Percentiles rank a stretch among this genome's conserved stretches.
Evolutionary conservation across 2,797 vertebrate species (phyloP).

Genomic region (Enteromius trimaculatus): DNA sequence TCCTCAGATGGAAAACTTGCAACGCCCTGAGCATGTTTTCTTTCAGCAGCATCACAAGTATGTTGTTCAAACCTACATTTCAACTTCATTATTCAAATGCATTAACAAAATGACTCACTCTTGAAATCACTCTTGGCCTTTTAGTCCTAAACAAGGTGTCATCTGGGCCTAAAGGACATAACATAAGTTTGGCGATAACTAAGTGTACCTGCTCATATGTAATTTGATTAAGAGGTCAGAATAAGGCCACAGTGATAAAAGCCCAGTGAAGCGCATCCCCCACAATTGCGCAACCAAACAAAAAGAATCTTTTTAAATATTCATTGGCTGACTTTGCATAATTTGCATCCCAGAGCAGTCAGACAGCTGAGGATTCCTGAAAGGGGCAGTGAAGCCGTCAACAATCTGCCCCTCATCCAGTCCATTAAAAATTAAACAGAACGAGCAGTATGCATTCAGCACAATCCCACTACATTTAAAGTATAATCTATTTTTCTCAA

Average conservation of each 20-base stretch:
- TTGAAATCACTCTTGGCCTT: not conserved
- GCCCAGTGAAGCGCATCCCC: slow-evolving; percentile 2
- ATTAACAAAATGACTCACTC: not conserved
- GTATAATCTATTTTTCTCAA: slow-evolving; percentile 8
- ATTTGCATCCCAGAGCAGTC: slow-evolving; percentile 56
- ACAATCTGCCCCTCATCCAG: slow-evolving; percentile 21
- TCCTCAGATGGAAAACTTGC: not conserved
- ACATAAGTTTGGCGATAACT: not conserved
- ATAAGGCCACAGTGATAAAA: not conserved
- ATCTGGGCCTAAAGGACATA: not conserved
- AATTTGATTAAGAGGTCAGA: not conserved
- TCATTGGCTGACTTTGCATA: slow-evolving; percentile 60
- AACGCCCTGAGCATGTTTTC: not conserved
- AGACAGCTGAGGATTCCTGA: slow-evolving; percentile 37
- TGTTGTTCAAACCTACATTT: slow-evolving; percentile 6
- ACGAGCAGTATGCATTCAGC: not conserved
- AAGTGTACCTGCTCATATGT: not conserved
- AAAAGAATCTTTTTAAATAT: slow-evolving; percentile 55
- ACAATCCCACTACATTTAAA: slow-evolving; percentile 31
- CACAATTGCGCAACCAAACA: slow-evolving; percentile 35
- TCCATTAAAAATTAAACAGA: slow-evolving; percentile 39
- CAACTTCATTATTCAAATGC: not conserved
- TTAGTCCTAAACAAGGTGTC: not conserved
- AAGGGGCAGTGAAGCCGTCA: slow-evolving; percentile 23
- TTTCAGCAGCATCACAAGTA: not conserved